Base-by-base conservation (phyloP, 1,140 invertebrate genomes). In the Formica exsecta region DNA sequence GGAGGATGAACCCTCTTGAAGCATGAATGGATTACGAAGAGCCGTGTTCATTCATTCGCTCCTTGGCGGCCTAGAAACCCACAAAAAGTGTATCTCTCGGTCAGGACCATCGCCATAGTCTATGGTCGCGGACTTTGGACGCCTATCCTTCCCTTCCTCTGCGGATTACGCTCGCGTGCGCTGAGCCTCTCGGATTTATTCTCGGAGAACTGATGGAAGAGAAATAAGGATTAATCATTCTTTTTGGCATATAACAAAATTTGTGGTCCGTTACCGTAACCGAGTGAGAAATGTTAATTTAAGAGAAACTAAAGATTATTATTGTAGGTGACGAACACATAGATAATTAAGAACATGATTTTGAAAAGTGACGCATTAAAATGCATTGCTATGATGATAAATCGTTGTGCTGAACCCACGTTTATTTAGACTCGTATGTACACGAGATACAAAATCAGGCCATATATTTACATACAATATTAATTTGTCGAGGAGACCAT, bases 11-110 rank as follows among this genome's bases (percentile, higher is more conserved):
- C 90, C 90, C 90, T 93, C 93, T 92, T 90, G 87, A 93, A 90
- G 91, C 93, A 94, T 93, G 94, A 94, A 94, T 94, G 94, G 94
- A 94, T 94, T 94, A 94, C 93, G 89, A 91, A 93, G 89, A 91
- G 92, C 86, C 91, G 91, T 87, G 92, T 93, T 94, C 94, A 94
- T 94, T 94, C 93, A 94, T 94, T 94, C 92, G 90, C 91, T 94
- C 90, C 91, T 93, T 91, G 92, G 89, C 88, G 93, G 91, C 92
- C 94, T 94, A 94, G 93, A 94, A 94, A 94, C 93, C 93, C 90
- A 94, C 92, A 93, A 94, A 94, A 94, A 94, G 89, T 92, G 89
- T 93, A 91, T 89, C 87, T 92, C 88, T 85, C 70, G 25, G 41
- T 38, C 74, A 66, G 71, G 75, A 44, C 11, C 85, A 87, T 83